Percentiles rank a stretch among this genome's conserved stretches.
Conservation (phyloP, 2,113 vertebrate species). For the Megaleporinus macrocephalus region DNA sequence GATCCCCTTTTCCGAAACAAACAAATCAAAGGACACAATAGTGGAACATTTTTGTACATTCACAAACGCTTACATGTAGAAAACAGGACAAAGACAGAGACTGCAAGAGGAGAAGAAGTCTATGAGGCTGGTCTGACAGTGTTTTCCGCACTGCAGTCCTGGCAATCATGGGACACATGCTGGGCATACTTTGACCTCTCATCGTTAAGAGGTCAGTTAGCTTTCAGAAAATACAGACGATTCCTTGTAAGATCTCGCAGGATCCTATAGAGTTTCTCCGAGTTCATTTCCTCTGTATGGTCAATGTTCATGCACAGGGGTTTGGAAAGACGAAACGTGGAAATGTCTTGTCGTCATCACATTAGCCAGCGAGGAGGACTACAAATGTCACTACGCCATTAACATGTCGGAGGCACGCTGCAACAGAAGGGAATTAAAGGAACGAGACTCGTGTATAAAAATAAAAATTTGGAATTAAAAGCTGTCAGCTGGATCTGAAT, state of each 20-base stretch:
- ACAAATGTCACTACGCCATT: slow-evolving; percentile 19
- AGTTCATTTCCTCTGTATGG: slow-evolving; percentile 7
- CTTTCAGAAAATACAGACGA: slow-evolving; percentile 28
- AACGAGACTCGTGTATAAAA: slow-evolving; percentile 27
- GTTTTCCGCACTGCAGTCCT: slow-evolving; percentile 38
- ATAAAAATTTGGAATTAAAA: slow-evolving; percentile 59
- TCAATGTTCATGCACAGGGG: slow-evolving; percentile 1
- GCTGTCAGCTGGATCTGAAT: slow-evolving; percentile 42
- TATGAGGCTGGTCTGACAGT: slow-evolving; percentile 49
- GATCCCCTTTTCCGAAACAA: slow-evolving; percentile 61
- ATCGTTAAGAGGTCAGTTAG: slow-evolving; percentile 1
- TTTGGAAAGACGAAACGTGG: slow-evolving; percentile 5
- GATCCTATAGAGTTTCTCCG: slow-evolving; percentile 32
- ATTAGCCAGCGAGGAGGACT: slow-evolving; percentile 17
- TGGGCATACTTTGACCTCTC: slow-evolving; percentile 56
- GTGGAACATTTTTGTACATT: slow-evolving; percentile 74
- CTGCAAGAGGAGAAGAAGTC: slow-evolving; percentile 53
- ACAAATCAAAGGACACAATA: slow-evolving; percentile 56
- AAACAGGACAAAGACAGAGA: slow-evolving; percentile 62
- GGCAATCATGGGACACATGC: slow-evolving; percentile 57
- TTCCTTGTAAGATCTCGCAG: slow-evolving; percentile 57
- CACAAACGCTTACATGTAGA: slow-evolving; percentile 73
- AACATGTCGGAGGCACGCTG: slow-evolving; percentile 21
- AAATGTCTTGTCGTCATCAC: slow-evolving; percentile 11
- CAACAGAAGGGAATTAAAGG: slow-evolving; percentile 34